A percentile compares a stretch with the other conserved stretches of the same genome.
These are phyloP conservation scores for Paralinhomoeus sp. DNA, from an alignment of 2,888 invertebrate genomes.

Conservation along the genomic window DNA sequence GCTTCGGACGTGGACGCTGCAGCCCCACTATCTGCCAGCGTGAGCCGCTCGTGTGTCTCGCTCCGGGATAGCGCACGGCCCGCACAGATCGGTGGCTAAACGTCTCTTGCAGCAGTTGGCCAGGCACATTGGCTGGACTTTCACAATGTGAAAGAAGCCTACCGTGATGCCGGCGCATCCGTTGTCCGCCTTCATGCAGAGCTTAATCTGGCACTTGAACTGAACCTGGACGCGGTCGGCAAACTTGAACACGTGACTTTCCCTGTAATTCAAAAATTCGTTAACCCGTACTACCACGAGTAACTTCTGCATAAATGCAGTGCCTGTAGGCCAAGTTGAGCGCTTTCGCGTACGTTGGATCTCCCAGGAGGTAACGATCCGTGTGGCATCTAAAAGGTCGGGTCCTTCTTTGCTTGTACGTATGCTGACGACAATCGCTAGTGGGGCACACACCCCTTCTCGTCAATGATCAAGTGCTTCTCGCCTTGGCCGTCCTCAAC, in stretches of 20 bases:
- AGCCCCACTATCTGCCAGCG: no score
- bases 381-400: constrained; percentile 16
- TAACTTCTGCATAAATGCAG: constrained; percentile 4
- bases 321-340: constrained; percentile 26
- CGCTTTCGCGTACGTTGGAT: constrained; percentile 23
- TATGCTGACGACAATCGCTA: not conserved
- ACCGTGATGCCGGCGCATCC: constrained; percentile 23
- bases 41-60: not conserved
- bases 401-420: not conserved
- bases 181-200: constrained; percentile 21
- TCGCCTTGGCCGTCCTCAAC: constrained; percentile 25
- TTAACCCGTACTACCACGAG: not conserved
- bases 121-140: not conserved
- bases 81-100: constrained; percentile 7
- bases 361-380: constrained; percentile 20
- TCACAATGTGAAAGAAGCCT: constrained; percentile 1
- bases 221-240: constrained; percentile 22
- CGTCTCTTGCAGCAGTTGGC: no score
- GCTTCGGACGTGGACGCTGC: no score
- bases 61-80: not conserved
- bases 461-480: constrained; percentile 18
- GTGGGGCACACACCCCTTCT: constrained; percentile 13
- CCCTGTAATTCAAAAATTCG: constrained; percentile 7
- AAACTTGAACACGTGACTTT: constrained; percentile 24
- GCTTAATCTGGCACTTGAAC: constrained; percentile 22